phyloP scores from a whole-genome alignment of 2,113 vertebrate genomes.

The Gobio gobio region DNA sequence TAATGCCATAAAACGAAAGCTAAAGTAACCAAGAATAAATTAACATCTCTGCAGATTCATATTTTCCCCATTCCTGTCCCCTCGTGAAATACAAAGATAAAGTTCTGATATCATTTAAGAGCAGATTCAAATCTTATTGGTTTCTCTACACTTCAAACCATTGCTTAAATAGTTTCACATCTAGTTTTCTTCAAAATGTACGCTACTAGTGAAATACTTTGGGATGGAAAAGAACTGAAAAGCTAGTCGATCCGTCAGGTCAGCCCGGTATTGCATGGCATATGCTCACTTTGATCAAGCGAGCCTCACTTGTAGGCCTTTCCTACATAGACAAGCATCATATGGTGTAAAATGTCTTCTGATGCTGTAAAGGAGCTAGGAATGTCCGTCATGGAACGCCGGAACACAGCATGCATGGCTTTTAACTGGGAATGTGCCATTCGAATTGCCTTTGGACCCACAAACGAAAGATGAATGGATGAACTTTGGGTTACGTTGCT shows the following conservation, averaged over 20 bases:
- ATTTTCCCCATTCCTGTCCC: slow-evolving; percentile 65
- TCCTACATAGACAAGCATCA: slow-evolving; percentile 46
- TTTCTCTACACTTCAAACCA: slow-evolving; percentile 77
- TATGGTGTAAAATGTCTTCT: slow-evolving; percentile 45
- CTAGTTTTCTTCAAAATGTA: slow-evolving; percentile 75
- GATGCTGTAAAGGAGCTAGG: background rate
- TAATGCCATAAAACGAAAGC: background rate
- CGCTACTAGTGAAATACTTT: slow-evolving; percentile 74
- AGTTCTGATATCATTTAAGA: slow-evolving; percentile 76
- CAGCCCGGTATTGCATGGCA: slow-evolving; percentile 61
- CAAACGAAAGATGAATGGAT: slow-evolving; percentile 20
- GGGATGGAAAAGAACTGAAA: slow-evolving; percentile 72
- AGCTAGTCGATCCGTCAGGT: slow-evolving; percentile 50
- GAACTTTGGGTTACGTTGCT: background rate
- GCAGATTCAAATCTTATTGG: slow-evolving; percentile 64
- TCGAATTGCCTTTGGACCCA: slow-evolving; percentile 25
- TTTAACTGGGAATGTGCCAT: slow-evolving; percentile 50
- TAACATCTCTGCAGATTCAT: slow-evolving; percentile 77
- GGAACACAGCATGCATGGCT: slow-evolving; percentile 73
- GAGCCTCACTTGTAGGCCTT: slow-evolving; percentile 56
- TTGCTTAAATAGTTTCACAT: slow-evolving; percentile 77
- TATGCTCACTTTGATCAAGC: slow-evolving; percentile 55
- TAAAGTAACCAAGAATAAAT: slow-evolving; percentile 51
- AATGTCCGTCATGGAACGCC: slow-evolving; percentile 56
- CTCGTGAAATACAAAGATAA: slow-evolving; percentile 74